Percentiles rank a stretch among this genome's conserved stretches.
These are phyloP conservation scores for Diprion similis DNA, from an alignment of 1,140 invertebrate species.

Conservation along the genomic window DNA sequence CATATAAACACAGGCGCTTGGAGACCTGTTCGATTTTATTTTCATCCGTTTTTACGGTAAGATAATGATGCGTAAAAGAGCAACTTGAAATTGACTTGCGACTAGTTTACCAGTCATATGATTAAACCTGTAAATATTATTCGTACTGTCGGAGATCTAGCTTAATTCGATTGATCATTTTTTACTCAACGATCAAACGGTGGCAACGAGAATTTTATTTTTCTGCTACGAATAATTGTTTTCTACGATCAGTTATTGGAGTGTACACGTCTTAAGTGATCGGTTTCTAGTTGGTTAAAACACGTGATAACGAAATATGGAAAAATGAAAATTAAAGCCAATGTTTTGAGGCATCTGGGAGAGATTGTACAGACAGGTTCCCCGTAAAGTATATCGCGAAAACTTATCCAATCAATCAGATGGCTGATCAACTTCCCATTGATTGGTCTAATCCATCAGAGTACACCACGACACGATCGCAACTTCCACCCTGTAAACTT, in stretches of 20 bases:
- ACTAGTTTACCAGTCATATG: no score
- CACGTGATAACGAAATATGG: no score
- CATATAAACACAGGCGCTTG: neutral
- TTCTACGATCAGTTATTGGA: no score
- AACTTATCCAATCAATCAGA: slow-evolving; percentile 45
- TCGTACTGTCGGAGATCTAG: no score
- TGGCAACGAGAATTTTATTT: neutral
- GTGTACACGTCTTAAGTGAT: neutral
- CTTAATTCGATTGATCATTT: no score
- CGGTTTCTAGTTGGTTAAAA: neutral
- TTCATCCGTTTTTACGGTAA: neutral
- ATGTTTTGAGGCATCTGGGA: neutral
- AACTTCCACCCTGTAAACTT: slow-evolving; percentile 24
- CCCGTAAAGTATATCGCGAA: slow-evolving; percentile 17
- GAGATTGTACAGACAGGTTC: neutral
- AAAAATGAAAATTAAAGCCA: no score
- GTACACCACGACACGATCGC: slow-evolving; percentile 26
- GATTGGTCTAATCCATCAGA: slow-evolving; percentile 39
- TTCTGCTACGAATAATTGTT: neutral
- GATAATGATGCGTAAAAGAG: no score
- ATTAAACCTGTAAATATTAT: no score
- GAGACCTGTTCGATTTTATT: neutral
- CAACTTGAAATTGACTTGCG: no score
- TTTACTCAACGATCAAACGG: no score
- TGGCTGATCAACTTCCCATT: slow-evolving; percentile 31